phyloP scores from a whole-genome alignment of 1,140 invertebrate species.

The Adelges cooleyi region DNA sequence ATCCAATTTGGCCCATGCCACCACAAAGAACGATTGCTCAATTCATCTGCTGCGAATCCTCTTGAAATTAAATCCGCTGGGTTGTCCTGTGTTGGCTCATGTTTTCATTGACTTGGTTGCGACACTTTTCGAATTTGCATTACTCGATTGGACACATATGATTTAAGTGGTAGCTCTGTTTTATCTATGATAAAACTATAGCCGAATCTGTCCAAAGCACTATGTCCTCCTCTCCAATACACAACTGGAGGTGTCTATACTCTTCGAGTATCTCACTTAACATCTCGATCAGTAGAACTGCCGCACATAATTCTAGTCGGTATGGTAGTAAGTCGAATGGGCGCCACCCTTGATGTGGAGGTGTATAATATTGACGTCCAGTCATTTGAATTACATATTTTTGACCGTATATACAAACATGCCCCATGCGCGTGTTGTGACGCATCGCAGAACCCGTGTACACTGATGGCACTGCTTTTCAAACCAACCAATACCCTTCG shows the following conservation, averaged over 20 bases:
- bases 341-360: conserved; percentile 32
- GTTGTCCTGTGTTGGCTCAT: too few relatives aligned
- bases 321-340: conserved; percentile 35
- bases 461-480: not conserved
- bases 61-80: too few relatives aligned
- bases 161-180: not conserved
- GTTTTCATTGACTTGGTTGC: not conserved
- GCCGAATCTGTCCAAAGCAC: not conserved
- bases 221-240: not conserved
- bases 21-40: too few relatives aligned
- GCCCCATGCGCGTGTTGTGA: conserved; percentile 37
- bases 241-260: not conserved
- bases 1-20: too few relatives aligned
- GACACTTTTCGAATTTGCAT: not conserved
- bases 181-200: not conserved
- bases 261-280: too few relatives aligned
- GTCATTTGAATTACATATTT: too few relatives aligned
- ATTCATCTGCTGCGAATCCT: too few relatives aligned
- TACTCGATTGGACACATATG: not conserved
- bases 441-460: conserved; percentile 37
- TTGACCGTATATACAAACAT: conserved; percentile 35
- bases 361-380: too few relatives aligned
- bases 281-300: conserved; percentile 37
- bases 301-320: conserved; percentile 40
- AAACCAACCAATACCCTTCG: not conserved